Evolutionary conservation across 1,140 invertebrate genomes (phyloP).

Genomic region (Pseudomyrmex sp.): DNA sequence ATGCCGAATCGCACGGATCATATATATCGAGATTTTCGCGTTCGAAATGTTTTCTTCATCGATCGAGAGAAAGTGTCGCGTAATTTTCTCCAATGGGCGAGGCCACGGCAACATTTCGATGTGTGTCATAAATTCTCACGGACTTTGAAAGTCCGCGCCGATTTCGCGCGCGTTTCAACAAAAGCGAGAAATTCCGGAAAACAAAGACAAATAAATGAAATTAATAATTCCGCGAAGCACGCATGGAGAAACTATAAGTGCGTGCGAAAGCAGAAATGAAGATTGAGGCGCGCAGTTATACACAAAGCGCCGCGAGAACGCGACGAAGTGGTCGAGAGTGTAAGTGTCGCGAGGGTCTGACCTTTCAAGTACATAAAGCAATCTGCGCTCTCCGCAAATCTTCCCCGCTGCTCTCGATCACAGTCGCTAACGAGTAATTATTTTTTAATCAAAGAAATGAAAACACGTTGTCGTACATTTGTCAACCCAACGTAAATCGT

Average conservation of each 20-base stretch:
- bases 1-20: background rate
- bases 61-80: slow-evolving; percentile 18
- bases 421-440: slow-evolving; percentile 59
- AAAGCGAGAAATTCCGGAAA: slow-evolving; percentile 65
- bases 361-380: slow-evolving; percentile 61
- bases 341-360: slow-evolving; percentile 24
- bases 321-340: slow-evolving; percentile 45
- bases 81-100: slow-evolving; percentile 13
- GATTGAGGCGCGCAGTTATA: slow-evolving; percentile 32
- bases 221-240: slow-evolving; percentile 62
- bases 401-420: slow-evolving; percentile 42
- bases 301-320: slow-evolving; percentile 25
- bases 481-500: slow-evolving; percentile 13
- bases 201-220: slow-evolving; percentile 67
- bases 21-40: slow-evolving; percentile 17
- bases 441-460: slow-evolving; percentile 71
- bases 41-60: slow-evolving; percentile 24
- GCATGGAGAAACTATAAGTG: background rate
- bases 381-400: slow-evolving; percentile 6
- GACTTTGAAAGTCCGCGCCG: slow-evolving; percentile 48
- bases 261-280: background rate
- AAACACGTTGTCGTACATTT: background rate
- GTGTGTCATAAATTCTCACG: slow-evolving; percentile 28
- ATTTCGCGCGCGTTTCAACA: slow-evolving; percentile 28
- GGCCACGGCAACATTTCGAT: background rate